Evolutionary conservation across 2,113 vertebrate genomes (phyloP).

Genomic region (Tichodroma muraria): DNA sequence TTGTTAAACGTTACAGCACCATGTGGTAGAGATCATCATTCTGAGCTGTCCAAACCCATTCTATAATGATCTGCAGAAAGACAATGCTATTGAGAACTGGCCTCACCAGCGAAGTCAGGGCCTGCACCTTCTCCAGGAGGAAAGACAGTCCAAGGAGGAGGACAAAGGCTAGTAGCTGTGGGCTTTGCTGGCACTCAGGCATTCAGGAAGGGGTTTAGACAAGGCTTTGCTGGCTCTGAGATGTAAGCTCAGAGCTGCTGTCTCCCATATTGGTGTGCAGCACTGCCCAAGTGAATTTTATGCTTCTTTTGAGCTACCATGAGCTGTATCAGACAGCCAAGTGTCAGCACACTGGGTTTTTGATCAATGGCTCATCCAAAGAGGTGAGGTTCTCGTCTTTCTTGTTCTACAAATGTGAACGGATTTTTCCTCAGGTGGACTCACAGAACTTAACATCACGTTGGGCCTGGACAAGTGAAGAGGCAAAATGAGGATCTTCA

Average conservation of each 20-base stretch:
- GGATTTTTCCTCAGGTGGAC: background rate
- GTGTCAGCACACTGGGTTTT: background rate
- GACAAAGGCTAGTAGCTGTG: background rate
- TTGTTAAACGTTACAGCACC: background rate
- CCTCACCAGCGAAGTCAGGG: background rate
- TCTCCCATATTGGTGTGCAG: background rate
- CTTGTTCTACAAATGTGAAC: background rate
- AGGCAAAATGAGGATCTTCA: background rate
- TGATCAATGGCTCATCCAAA: background rate
- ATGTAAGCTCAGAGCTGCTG: background rate
- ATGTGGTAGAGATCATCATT: background rate
- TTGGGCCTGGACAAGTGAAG: background rate
- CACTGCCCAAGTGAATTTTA: background rate
- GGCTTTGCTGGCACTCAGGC: background rate
- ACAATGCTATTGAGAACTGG: background rate
- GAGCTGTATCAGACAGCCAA: background rate
- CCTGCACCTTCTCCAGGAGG: background rate
- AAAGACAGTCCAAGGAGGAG: background rate
- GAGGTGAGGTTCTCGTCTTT: background rate
- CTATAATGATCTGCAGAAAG: background rate
- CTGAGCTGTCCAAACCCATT: background rate
- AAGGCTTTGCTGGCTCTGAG: background rate
- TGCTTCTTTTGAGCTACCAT: background rate
- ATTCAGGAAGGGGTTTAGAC: background rate
- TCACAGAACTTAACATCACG: background rate